Evolutionary conservation across 2,113 vertebrate species (phyloP).

Genomic region (Phylloscopus trochilus): DNA sequence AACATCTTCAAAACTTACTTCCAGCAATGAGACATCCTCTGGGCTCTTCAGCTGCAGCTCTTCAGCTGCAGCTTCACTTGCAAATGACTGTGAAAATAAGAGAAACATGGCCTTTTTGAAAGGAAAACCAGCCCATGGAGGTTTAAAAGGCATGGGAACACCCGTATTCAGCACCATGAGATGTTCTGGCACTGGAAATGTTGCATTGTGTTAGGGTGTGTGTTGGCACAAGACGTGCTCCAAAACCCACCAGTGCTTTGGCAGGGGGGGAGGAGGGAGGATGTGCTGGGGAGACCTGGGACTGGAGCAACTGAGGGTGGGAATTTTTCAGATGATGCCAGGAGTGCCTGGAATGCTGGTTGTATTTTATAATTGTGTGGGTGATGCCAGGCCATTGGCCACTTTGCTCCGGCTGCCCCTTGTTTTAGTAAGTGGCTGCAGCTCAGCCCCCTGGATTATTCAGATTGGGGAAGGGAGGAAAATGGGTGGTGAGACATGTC

Average conservation of each 20-base stretch:
- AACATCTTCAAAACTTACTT: not conserved
- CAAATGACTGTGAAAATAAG: not conserved
- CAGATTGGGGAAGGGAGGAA: not conserved
- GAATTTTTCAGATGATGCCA: not conserved
- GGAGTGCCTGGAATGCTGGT: not conserved
- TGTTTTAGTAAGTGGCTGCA: not conserved
- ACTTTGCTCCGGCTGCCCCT: not conserved
- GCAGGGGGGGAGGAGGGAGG: not conserved
- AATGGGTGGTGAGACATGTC: accelerated
- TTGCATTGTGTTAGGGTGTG: not conserved
- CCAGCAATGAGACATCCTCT: not conserved
- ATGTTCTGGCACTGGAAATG: not conserved
- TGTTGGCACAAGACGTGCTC: accelerated
- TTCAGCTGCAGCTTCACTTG: not conserved
- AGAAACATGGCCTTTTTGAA: not conserved
- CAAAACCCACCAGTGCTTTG: not conserved
- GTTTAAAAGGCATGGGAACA: not conserved
- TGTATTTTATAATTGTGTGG: not conserved
- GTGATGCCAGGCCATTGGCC: not conserved
- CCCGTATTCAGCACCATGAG: not conserved
- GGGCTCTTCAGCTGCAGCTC: not conserved
- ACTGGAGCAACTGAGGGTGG: not conserved
- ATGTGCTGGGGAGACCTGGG: not conserved
- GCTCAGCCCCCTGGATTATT: not conserved
- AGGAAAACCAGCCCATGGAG: not conserved